Evolutionary conservation across 1,140 invertebrate species (phyloP).

Genomic region (Sminthurides bifidus): DNA sequence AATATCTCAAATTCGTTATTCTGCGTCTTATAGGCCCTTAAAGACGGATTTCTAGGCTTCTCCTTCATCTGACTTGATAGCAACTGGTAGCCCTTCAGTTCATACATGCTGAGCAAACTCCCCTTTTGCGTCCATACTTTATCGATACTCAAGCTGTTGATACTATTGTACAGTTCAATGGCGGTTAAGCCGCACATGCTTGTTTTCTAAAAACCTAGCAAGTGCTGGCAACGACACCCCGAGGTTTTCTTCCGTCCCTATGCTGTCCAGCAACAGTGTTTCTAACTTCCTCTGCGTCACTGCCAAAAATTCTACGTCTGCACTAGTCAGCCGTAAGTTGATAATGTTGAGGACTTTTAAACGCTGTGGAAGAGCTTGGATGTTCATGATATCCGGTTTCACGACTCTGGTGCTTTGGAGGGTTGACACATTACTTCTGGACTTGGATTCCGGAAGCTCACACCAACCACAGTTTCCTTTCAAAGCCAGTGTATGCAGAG

Average conservation of each 20-base stretch:
- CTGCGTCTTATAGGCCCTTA: constrained; percentile 1
- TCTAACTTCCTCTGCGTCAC: background rate
- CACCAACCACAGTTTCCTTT: no score
- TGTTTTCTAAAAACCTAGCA: background rate
- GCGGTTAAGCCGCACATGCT: background rate
- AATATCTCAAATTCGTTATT: constrained; percentile 2
- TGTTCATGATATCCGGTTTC: background rate
- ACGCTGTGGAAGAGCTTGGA: background rate
- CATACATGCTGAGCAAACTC: background rate
- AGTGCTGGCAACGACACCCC: background rate
- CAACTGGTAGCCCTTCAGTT: background rate
- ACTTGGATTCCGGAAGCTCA: no score
- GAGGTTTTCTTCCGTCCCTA: background rate
- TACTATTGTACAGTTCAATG: background rate
- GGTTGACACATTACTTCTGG: background rate
- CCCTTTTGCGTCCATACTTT: background rate
- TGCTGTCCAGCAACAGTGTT: background rate
- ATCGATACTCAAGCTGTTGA: background rate
- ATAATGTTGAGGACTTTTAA: background rate
- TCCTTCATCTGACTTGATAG: background rate
- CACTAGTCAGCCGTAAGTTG: background rate
- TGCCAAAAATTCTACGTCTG: background rate
- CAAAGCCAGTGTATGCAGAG: background rate
- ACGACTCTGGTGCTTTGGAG: no score
- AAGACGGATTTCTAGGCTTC: constrained; percentile 4